Conservation (phyloP, 2,888 invertebrate genomes). For the Mesodorylaimus sp. region DNA sequence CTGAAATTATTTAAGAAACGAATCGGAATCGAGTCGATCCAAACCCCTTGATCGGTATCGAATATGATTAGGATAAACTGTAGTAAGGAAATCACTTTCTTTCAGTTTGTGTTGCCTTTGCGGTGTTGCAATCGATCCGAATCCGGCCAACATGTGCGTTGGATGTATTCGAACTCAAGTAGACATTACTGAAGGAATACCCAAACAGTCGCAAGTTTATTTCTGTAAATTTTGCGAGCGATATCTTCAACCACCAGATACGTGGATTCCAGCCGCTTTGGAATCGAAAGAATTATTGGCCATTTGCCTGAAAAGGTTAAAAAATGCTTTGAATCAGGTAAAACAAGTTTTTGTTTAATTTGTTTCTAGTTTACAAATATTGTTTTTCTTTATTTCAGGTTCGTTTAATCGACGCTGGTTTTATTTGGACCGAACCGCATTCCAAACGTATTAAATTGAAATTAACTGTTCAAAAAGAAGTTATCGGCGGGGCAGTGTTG, state of each 20-base stretch:
- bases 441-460: conserved; percentile 80
- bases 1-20: too few relatives aligned
- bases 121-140: conserved; percentile 72
- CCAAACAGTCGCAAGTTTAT: conserved; percentile 45
- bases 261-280: conserved; percentile 49
- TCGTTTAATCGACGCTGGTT: conserved; percentile 80
- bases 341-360: background rate
- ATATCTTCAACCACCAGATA: conserved; percentile 73
- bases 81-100: too few relatives aligned
- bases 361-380: background rate
- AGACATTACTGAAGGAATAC: conserved; percentile 87
- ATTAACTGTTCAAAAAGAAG: conserved; percentile 82
- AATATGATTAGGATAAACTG: too few relatives aligned
- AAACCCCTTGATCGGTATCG: too few relatives aligned
- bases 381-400: conserved; percentile 39
- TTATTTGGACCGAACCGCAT: conserved; percentile 97
- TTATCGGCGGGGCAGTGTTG: conserved; percentile 61
- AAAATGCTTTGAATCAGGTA: conserved; percentile 50
- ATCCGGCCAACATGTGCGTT: conserved; percentile 92
- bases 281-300: conserved; percentile 39
- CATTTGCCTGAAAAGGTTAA: conserved; percentile 75
- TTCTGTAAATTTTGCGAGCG: conserved; percentile 37
- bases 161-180: conserved; percentile 72
- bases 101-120: conserved; percentile 98
- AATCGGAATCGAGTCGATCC: too few relatives aligned